A percentile compares a stretch with the other conserved stretches of the same genome.
Evolutionary conservation across 2,113 vertebrate species (phyloP).

Genomic region (Rhagologus leucostigma): DNA sequence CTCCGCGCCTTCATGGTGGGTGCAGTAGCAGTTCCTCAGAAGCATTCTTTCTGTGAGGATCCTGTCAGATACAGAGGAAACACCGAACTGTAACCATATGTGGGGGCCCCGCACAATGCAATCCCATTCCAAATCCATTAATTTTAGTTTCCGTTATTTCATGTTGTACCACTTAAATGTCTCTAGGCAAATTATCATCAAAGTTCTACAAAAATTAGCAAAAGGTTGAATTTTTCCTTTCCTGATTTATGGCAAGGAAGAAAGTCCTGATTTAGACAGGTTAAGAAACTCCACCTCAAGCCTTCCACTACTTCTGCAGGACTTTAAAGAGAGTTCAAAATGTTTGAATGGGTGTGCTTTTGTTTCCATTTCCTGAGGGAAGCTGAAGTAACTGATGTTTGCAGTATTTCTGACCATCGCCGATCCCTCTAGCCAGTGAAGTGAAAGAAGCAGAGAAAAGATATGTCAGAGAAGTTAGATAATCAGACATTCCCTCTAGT

Average conservation of each 20-base stretch:
- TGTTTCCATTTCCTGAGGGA: constrained; percentile 10
- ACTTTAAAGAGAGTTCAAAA: background rate
- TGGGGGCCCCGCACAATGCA: background rate
- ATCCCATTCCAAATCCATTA: constrained; percentile 15
- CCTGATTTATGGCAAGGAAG: background rate
- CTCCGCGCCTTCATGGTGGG: background rate
- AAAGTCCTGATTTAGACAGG: background rate
- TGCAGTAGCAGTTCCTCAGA: background rate
- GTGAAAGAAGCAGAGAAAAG: background rate
- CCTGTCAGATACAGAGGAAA: constrained; percentile 26
- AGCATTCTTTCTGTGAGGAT: background rate
- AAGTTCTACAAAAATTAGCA: background rate
- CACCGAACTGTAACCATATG: constrained; percentile 12
- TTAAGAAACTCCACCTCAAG: background rate
- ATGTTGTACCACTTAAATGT: constrained; percentile 7
- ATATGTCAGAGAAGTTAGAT: background rate
- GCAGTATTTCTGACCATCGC: background rate
- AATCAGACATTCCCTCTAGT: background rate
- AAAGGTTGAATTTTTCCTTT: background rate
- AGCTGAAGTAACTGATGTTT: background rate
- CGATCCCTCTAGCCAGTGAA: background rate
- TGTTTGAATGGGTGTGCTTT: constrained; percentile 1
- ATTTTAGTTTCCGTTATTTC: constrained; percentile 45
- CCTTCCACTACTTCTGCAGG: background rate
- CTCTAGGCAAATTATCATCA: background rate